These are phyloP conservation scores for Coelinius sp. DNA, from an alignment of 2,888 invertebrate species.

Conservation along the genomic window DNA sequence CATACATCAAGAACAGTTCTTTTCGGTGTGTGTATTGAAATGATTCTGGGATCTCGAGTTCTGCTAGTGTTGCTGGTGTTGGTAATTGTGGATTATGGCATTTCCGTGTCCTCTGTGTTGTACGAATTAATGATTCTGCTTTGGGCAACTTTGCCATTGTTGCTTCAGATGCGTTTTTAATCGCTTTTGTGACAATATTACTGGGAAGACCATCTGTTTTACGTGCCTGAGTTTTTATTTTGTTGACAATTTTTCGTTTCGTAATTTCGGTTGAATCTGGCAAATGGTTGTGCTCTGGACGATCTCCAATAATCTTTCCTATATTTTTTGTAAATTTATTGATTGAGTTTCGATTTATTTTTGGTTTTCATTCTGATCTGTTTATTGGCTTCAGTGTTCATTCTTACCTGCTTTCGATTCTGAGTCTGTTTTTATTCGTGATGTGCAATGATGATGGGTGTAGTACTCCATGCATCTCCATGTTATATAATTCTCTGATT, in stretches of 20 bases:
- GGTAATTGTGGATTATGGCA: neutral
- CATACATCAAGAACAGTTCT: constrained; percentile 18
- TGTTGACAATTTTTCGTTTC: neutral
- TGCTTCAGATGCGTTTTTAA: neutral
- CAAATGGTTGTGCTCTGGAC: neutral
- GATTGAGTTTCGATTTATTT: neutral
- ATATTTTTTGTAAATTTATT: neutral
- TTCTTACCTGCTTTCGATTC: neutral
- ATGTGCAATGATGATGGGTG: neutral
- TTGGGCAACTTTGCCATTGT: neutral
- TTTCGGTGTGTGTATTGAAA: constrained; percentile 9
- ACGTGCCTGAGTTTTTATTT: neutral
- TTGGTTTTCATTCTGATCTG: neutral
- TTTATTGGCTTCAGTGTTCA: too few species aligned
- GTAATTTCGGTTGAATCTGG: neutral
- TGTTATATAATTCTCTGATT: neutral
- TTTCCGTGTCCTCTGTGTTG: neutral
- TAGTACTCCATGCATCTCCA: neutral
- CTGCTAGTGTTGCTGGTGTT: constrained; percentile 4
- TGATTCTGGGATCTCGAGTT: constrained; percentile 18
- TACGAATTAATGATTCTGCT: neutral
- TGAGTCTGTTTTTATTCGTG: neutral
- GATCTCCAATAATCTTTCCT: neutral
- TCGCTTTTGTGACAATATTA: neutral
- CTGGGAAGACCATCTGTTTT: neutral